Conservation (phyloP, 2,797 vertebrate species). For the Sebastes diploproa region DNA sequence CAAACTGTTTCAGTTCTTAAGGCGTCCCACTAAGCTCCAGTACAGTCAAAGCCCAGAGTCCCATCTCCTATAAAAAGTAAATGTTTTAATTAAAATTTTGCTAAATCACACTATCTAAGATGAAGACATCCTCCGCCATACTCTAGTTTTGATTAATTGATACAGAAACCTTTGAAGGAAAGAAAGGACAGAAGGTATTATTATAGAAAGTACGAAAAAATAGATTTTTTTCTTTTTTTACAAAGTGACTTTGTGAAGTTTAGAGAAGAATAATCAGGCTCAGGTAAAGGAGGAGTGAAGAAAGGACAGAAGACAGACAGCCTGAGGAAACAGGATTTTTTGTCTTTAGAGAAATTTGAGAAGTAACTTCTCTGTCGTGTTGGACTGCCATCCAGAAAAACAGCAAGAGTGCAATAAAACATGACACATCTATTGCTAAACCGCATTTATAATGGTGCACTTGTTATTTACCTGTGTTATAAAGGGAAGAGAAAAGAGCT, state of each 20-base stretch:
- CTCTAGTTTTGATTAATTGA: background rate
- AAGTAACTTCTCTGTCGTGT: background rate
- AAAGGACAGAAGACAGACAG: background rate
- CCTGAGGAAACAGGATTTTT: background rate
- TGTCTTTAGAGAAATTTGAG: conserved; percentile 1
- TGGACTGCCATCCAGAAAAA: background rate
- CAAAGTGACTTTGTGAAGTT: background rate
- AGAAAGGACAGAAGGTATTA: background rate
- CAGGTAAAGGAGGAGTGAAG: background rate
- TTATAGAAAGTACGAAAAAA: background rate
- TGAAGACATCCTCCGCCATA: background rate
- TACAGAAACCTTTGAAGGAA: background rate
- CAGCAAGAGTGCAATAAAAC: conserved; percentile 22
- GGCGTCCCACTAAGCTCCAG: background rate
- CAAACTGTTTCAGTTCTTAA: background rate
- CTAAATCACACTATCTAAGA: background rate
- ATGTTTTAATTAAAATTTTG: background rate
- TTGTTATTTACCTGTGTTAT: conserved; percentile 41
- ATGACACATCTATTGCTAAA: conserved; percentile 21
- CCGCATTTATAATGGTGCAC: conserved; percentile 24
- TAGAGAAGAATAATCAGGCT: background rate
- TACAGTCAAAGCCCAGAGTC: background rate
- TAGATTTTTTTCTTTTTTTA: no score
- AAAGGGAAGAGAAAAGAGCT: background rate
- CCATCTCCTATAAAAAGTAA: background rate